Base-by-base conservation (phyloP, 2,797 vertebrate species). In the Gymnodraco acuticeps region DNA sequence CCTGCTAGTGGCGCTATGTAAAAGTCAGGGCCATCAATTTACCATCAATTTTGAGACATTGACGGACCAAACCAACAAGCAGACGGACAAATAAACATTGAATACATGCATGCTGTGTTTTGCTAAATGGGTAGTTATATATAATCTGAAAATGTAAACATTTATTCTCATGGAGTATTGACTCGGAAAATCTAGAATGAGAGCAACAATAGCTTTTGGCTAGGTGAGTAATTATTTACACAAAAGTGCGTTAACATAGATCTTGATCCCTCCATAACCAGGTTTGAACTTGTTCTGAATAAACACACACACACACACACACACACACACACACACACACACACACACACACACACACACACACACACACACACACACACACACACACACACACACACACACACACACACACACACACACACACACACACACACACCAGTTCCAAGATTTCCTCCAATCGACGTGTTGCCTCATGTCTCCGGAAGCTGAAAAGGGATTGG, bases 401-500 rank as follows among this genome's bases (percentile, higher is more conserved):
- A 20, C 20, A 20, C 20, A 20, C 20, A 20, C 20, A 20, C 20
- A 20, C 20, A 23, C 23, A 23, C 23, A 23, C 23, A 23, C 23
- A 23, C 23, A 23, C 23, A 23, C 23, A 23, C 23, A 23, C 23
- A 23, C 23, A 23, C 23, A 23, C 23, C 38, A 23, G 17, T 58
- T 72, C 42, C 55, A 51, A 47, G 73, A 78, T 72, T 66, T 83
- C 78, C 78, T 84, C 42, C 69, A 78, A 63, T 33, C 58, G 82
- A 92, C 92, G 46, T 92, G 93, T 83, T 77, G 59, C 75, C 73
- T 92, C 93, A 84, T 81, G 92, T 79, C 87, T 85, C 87, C 65
- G 84, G 87, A 88, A 85, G 77, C 65, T 83, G 67, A 88, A 83
- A 87, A 82, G 62, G 59, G 75, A 84, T 88, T 74, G 81, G 84